Conservation (phyloP, 1,140 invertebrate species). For the Drosophila miranda region DNA sequence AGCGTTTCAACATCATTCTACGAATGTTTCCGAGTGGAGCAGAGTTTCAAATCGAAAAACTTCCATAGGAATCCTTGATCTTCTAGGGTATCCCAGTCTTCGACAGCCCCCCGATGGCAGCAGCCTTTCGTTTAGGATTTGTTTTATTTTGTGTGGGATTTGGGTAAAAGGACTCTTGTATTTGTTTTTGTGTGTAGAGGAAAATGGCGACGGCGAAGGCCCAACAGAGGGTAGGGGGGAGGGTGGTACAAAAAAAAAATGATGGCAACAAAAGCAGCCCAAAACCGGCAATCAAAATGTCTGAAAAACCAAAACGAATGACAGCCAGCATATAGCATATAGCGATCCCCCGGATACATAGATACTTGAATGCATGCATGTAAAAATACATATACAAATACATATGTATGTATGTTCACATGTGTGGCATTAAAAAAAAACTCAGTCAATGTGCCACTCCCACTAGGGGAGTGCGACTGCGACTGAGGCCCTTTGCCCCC, state of each 20-base stretch:
- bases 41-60: no score
- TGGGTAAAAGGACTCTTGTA: constrained; percentile 14
- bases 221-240: constrained; percentile 21
- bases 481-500: constrained; percentile 23
- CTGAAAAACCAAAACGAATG: constrained; percentile 58
- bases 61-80: no score
- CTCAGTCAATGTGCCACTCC: constrained; percentile 69
- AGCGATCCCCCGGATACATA: constrained; percentile 32
- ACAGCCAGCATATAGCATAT: constrained; percentile 57
- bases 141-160: constrained; percentile 32
- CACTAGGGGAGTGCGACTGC: constrained; percentile 35
- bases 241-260: constrained; percentile 23
- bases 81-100: no score
- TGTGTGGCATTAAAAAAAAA: constrained; percentile 19
- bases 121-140: no score
- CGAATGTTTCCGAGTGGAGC: no score
- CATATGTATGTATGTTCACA: not conserved
- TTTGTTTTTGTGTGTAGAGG: constrained; percentile 14
- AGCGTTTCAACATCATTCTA: no score
- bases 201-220: constrained; percentile 48
- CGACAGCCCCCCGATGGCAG: no score
- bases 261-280: constrained; percentile 57
- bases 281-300: constrained; percentile 65
- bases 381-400: not conserved
- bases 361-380: constrained; percentile 24